A percentile compares a stretch with the other conserved stretches of the same genome.
Conservation (phyloP, 2,113 vertebrate genomes). For the Gopherus flavomarginatus region DNA sequence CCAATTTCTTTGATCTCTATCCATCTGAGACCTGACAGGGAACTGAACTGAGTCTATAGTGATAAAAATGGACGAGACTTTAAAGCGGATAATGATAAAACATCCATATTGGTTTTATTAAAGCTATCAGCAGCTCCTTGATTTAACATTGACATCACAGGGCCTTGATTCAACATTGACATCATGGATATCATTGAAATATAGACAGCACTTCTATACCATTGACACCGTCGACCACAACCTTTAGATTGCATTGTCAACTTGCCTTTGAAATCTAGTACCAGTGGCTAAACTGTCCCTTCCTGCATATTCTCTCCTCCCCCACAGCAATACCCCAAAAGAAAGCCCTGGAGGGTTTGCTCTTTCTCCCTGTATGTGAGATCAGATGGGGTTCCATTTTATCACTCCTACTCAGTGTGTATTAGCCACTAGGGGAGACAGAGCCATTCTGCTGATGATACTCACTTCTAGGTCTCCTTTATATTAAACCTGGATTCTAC, state of each 20-base stretch:
- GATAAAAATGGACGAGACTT: constrained; percentile 13
- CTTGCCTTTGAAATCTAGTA: background rate
- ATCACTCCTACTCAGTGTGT: background rate
- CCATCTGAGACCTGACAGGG: background rate
- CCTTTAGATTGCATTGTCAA: background rate
- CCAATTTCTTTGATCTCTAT: constrained; percentile 16
- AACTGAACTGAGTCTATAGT: background rate
- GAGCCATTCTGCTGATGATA: background rate
- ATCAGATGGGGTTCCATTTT: background rate
- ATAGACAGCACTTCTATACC: background rate
- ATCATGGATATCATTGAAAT: background rate
- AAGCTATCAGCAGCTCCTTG: background rate
- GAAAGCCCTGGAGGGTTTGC: background rate
- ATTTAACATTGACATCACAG: background rate
- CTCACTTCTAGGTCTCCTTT: background rate
- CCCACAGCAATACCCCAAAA: background rate
- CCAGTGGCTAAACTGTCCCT: background rate
- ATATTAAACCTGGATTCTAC: background rate
- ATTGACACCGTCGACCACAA: background rate
- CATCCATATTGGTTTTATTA: constrained; percentile 9
- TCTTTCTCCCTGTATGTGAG: background rate
- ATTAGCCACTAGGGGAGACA: background rate
- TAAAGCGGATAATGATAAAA: constrained; percentile 20
- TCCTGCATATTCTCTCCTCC: background rate
- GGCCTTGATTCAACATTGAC: background rate